Percentiles rank a stretch among this genome's conserved stretches.
These are phyloP conservation scores for Athene noctua DNA, from an alignment of 2,113 vertebrate genomes.

Conservation along the genomic window DNA sequence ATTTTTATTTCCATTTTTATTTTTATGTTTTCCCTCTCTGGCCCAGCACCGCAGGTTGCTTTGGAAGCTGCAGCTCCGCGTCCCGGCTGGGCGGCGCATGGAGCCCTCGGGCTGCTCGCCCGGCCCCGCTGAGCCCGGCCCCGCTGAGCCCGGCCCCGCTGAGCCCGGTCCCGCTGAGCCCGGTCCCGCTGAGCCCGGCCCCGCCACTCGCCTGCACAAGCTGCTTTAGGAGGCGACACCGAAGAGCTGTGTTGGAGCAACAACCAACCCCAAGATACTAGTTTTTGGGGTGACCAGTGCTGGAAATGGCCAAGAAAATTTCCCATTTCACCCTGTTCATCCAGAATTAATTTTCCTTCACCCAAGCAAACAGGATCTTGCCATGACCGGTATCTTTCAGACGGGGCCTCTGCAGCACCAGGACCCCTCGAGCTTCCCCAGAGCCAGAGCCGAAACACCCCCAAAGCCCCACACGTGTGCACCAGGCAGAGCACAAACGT, in stretches of 20 bases:
- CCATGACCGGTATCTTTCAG: rapidly evolving
- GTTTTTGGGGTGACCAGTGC: neutral
- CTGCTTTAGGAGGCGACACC: neutral
- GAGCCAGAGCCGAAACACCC: neutral
- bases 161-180: too few species aligned
- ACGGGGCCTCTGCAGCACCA: neutral
- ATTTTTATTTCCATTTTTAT: too few species aligned
- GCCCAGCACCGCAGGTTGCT: neutral
- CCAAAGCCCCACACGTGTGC: too few species aligned
- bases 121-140: too few species aligned
- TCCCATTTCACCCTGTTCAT: rapidly evolving
- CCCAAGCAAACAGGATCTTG: too few species aligned
- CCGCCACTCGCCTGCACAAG: neutral
- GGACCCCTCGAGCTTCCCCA: neutral
- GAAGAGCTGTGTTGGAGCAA: neutral
- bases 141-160: too few species aligned
- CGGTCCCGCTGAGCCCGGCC: rapidly evolving
- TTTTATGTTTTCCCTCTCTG: neutral
- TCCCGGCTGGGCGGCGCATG: neutral
- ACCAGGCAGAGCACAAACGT: neutral
- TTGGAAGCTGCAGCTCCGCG: neutral
- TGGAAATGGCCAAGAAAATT: rapidly evolving
- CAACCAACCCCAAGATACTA: rapidly evolving
- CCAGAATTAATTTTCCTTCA: neutral
- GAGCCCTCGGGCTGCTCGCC: too few species aligned